Evolutionary conservation across 1,140 invertebrate genomes (phyloP), one percentile per base, ranked within the genome.

Genomic region (Paraescarpia echinospica): DNA sequence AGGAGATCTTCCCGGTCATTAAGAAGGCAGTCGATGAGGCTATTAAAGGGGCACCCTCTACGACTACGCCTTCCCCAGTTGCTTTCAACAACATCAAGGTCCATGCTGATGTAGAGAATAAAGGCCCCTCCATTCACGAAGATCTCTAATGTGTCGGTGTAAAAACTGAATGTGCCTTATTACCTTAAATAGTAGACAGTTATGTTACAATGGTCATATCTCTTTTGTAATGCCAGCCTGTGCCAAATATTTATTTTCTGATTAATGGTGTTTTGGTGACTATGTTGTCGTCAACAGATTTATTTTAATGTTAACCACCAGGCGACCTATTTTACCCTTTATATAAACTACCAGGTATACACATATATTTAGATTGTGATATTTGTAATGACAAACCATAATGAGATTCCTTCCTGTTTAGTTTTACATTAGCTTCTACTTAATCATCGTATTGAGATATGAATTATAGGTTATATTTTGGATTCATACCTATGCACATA

Each of bases 1-100:
- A 96, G 89, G 95, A 95, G 33, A 95, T 96, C 89, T 96, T 96
- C 94, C 93, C 95, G 91, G 93, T 95, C 31, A 93, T 96, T 14
- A 94, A 96, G 91, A 34, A 41, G 31, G 92, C 92, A 34, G 92
- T 92, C 8, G 88, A 92, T 33, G 92, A 41, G 5, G 41, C 91
- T 12, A 12, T 90, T 12, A n/a, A 33, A 48, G 34, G 41, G 5
- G 91, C 34, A 14, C 4, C 18, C 34, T 35, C 33, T 14, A 35
- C n/a, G 41, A 91, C 34, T 12, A 35, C 41, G 2, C 91, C 91
- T 22, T 59, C 91, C 18, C 90, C 90, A 90, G 27, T 31, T 41
- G 2, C 90, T 90, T 31, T 77, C 59, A 77, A 18, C 22, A 18
- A 77, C 59, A 27, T 31, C 59, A 77, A 77, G 22, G 59, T 77